Evolutionary conservation across 2,797 vertebrate species (phyloP).

Genomic region (Botia kubotai): DNA sequence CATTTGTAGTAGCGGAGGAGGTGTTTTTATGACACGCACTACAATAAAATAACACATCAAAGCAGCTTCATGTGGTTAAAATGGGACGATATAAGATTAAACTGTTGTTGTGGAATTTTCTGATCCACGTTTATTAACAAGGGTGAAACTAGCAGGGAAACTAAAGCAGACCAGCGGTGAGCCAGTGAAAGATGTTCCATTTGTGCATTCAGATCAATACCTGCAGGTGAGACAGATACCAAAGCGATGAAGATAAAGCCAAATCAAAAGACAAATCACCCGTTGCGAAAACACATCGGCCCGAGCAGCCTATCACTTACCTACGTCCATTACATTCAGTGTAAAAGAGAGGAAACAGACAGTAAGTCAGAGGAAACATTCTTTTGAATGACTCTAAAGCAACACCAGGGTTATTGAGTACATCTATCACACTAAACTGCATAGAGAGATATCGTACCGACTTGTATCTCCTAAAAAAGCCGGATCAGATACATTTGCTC

Average conservation of each 20-base stretch:
- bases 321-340: conserved; percentile 45
- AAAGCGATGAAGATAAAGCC: conserved; percentile 44
- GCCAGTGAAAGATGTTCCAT: conserved; percentile 39
- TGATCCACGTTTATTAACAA: conserved; percentile 6
- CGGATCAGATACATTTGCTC: conserved; percentile 45
- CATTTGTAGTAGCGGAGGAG: neutral
- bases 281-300: conserved; percentile 49
- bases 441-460: conserved; percentile 56
- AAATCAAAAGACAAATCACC: conserved; percentile 53
- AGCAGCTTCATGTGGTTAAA: neutral
- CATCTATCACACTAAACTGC: conserved; percentile 57
- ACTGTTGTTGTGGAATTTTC: neutral
- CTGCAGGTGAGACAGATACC: conserved; percentile 42
- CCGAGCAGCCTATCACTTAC: conserved; percentile 54
- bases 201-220: conserved; percentile 52
- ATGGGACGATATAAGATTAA: neutral
- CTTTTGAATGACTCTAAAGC: conserved; percentile 47
- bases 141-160: neutral
- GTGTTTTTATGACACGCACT: conserved; percentile 7
- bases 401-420: conserved; percentile 54
- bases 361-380: conserved; percentile 48
- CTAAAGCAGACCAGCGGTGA: conserved; percentile 6
- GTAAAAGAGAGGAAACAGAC: conserved; percentile 40
- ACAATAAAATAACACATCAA: conserved; percentile 8
- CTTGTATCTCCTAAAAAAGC: conserved; percentile 48